phyloP scores from a whole-genome alignment of 2,797 vertebrate species.

The Bufotes viridis region DNA sequence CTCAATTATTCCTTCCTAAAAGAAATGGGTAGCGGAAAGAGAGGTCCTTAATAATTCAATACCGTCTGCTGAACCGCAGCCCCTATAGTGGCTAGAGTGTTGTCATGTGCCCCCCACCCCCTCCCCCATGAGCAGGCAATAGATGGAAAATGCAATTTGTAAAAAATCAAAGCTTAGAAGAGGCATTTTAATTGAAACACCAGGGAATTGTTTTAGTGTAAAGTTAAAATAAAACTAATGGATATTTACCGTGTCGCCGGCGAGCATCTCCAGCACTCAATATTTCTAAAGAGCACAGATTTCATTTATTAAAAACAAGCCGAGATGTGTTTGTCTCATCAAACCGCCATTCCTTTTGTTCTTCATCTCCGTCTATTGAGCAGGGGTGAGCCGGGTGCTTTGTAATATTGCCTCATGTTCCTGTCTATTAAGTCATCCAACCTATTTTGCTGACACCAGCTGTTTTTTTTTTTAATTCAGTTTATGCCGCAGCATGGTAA shows the following conservation, averaged over 20 bases:
- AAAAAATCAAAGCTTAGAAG: constrained; percentile 53
- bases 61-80: constrained; percentile 23
- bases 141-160: constrained; percentile 58
- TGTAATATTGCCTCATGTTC: constrained; percentile 43
- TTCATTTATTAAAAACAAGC: constrained; percentile 47
- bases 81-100: constrained; percentile 31
- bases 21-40: constrained; percentile 6
- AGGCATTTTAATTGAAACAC: constrained; percentile 59
- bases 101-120: constrained; percentile 3
- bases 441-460: constrained; percentile 63
- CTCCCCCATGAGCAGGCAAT: constrained; percentile 32
- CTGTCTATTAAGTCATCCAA: constrained; percentile 61
- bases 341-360: constrained; percentile 30
- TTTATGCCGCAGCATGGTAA: constrained; percentile 60
- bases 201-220: constrained; percentile 55
- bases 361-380: constrained; percentile 49
- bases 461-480: constrained; percentile 64
- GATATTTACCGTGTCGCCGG: constrained; percentile 42
- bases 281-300: constrained; percentile 29
- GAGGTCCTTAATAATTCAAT: constrained; percentile 47
- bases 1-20: constrained; percentile 46
- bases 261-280: constrained; percentile 17
- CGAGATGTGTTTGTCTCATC: constrained; percentile 14
- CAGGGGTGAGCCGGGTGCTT: background rate
- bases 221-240: constrained; percentile 53